phyloP scores from a whole-genome alignment of 1,140 invertebrate genomes.

The Drosophila baimaii region DNA sequence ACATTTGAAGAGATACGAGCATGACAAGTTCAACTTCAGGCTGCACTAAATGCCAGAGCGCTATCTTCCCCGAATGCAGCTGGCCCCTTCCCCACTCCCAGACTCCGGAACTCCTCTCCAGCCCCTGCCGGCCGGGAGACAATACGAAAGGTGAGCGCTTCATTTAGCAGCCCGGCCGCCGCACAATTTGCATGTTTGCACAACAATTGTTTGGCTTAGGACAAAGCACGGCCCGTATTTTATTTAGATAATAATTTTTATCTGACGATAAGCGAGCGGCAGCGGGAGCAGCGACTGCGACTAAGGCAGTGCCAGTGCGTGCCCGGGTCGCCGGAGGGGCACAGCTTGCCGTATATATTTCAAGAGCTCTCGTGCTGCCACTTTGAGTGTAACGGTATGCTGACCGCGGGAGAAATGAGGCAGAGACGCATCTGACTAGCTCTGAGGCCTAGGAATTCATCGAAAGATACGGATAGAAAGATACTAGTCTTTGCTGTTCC shows the following conservation, averaged over 20 bases:
- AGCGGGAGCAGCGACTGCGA: conserved; percentile 6
- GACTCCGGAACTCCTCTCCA: conserved; percentile 3
- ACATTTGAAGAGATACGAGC: conserved; percentile 79
- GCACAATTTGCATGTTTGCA: conserved; percentile 83
- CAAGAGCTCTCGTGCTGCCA: conserved; percentile 34
- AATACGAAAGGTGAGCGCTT: conserved; percentile 79
- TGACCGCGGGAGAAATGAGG: conserved; percentile 27
- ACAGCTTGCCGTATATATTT: conserved; percentile 27
- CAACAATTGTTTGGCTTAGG: conserved; percentile 78
- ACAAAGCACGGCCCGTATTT: conserved; percentile 74
- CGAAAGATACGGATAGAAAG: not conserved
- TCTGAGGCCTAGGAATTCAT: not conserved
- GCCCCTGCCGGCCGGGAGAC: not conserved
- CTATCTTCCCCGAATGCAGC: conserved; percentile 54
- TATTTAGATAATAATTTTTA: conserved; percentile 80
- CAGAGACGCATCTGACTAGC: conserved; percentile 23
- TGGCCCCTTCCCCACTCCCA: conserved; percentile 9
- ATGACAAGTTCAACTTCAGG: conserved; percentile 77
- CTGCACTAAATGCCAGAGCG: conserved; percentile 73
- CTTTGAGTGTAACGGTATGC: conserved; percentile 47
- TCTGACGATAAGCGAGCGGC: conserved; percentile 66
- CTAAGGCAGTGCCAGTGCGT: conserved; percentile 42
- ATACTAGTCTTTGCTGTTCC: not conserved
- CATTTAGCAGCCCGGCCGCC: conserved; percentile 70
- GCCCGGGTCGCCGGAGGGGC: conserved; percentile 35